phyloP scores from a whole-genome alignment of 1,140 invertebrate genomes.

The Danaus melanippus region DNA sequence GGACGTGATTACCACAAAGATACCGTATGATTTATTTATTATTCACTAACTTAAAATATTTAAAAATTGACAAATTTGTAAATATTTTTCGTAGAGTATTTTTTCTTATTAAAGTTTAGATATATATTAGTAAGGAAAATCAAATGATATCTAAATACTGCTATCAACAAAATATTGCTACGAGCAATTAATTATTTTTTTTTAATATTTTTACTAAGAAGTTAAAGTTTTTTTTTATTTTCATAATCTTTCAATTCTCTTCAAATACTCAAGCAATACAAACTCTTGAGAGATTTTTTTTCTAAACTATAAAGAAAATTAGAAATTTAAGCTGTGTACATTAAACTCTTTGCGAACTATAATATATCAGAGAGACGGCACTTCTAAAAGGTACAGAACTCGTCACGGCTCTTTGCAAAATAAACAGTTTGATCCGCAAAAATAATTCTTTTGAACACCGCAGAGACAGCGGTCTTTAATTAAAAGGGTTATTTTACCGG shows the following conservation, averaged over 20 bases:
- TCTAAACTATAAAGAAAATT: conserved; percentile 9
- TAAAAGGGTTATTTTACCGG: conserved; percentile 30
- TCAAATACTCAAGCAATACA: too few species aligned
- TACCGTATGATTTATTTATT: conserved; percentile 56
- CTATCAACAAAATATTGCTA: too few species aligned
- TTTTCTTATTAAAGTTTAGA: too few species aligned
- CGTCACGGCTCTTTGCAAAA: conserved; percentile 49
- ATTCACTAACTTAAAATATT: conserved; percentile 23
- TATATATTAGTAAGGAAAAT: too few species aligned
- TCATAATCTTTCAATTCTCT: too few species aligned
- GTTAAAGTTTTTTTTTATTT: too few species aligned
- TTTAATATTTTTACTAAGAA: too few species aligned
- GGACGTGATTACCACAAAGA: conserved; percentile 53
- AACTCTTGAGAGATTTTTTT: too few species aligned
- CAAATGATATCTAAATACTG: too few species aligned
- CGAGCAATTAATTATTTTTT: too few species aligned
- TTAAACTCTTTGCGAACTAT: conserved; percentile 24
- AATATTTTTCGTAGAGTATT: conserved; percentile 8
- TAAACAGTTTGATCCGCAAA: conserved; percentile 32
- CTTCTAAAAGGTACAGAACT: conserved; percentile 23
- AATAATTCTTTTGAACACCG: conserved; percentile 20
- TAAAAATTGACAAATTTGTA: conserved; percentile 24
- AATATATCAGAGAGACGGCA: conserved; percentile 48
- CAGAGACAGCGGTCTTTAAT: too few species aligned
- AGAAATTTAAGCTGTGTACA: conserved; percentile 20